Evolutionary conservation across 2,113 vertebrate species (phyloP).

Genomic region (Geococcyx californianus): DNA sequence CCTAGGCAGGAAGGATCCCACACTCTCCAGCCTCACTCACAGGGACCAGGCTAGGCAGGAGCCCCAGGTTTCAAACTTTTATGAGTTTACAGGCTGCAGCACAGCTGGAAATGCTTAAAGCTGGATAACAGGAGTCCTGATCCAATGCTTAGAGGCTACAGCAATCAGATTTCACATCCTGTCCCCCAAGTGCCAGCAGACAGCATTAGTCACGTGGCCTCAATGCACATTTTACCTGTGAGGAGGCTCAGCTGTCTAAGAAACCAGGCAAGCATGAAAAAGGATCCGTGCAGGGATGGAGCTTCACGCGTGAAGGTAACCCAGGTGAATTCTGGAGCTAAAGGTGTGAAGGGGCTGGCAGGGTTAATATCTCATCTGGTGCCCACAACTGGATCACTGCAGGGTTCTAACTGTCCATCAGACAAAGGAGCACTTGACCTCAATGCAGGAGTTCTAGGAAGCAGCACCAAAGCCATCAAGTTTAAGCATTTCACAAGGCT

Average conservation of each 20-base stretch:
- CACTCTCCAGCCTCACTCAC: too few relatives aligned
- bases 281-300: neutral
- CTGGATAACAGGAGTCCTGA: neutral
- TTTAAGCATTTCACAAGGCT: neutral
- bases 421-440: neutral
- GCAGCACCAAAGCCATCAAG: neutral
- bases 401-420: neutral
- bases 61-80: neutral
- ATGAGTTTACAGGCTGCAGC: neutral
- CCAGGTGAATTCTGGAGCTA: neutral
- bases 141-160: neutral
- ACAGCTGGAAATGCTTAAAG: neutral
- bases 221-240: neutral
- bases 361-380: too few relatives aligned
- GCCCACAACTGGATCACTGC: neutral
- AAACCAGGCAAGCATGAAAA: neutral
- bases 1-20: too few relatives aligned
- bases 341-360: neutral
- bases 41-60: too few relatives aligned
- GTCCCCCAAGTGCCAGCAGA: neutral
- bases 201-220: neutral
- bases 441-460: neutral
- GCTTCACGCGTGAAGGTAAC: rapidly evolving
- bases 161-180: neutral
- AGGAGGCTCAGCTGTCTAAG: neutral